Conservation (phyloP, 92 coral and sea anemone genomes). For the Zoanthus sociatus region DNA sequence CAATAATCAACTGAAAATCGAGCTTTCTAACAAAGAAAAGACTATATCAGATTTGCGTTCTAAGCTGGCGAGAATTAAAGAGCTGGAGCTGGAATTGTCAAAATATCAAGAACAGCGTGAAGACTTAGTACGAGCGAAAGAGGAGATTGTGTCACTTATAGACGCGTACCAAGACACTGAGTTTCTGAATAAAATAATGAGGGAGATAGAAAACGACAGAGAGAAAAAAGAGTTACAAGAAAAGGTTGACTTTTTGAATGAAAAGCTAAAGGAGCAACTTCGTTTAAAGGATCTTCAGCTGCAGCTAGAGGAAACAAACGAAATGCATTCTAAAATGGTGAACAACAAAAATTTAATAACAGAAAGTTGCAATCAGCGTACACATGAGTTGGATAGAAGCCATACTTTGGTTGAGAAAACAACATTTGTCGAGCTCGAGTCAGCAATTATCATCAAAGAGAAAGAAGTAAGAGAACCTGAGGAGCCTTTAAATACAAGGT, state of each 20-base stretch:
- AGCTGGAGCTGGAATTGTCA: conserved; percentile 19
- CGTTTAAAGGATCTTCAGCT: conserved; percentile 50
- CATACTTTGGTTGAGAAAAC: conserved; percentile 37
- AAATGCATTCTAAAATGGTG: conserved; percentile 46
- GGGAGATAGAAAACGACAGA: conserved; percentile 68
- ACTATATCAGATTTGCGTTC: conserved; percentile 62
- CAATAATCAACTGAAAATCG: conserved; percentile 70
- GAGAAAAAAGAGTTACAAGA: conserved; percentile 77
- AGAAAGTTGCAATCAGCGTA: not conserved
- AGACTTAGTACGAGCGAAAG: conserved; percentile 2
- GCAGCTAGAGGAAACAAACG: conserved; percentile 36
- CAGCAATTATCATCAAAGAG: conserved; percentile 40
- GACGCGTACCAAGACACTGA: conserved; percentile 20
- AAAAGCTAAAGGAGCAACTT: conserved; percentile 45
- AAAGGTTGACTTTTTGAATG: conserved; percentile 66
- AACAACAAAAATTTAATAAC: conserved; percentile 20
- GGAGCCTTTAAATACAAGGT: conserved; percentile 53
- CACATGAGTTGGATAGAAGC: conserved; percentile 7
- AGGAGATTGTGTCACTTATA: conserved; percentile 14
- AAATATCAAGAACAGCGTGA: conserved; percentile 3
- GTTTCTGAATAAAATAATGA: conserved; percentile 30
- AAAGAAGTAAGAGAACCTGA: conserved; percentile 64
- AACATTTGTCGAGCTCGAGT: conserved; percentile 32
- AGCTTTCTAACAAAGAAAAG: conserved; percentile 72
- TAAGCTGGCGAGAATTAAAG: conserved; percentile 36